Conservation (phyloP, 2,113 vertebrate species). For the Microcebus griseorufus region DNA sequence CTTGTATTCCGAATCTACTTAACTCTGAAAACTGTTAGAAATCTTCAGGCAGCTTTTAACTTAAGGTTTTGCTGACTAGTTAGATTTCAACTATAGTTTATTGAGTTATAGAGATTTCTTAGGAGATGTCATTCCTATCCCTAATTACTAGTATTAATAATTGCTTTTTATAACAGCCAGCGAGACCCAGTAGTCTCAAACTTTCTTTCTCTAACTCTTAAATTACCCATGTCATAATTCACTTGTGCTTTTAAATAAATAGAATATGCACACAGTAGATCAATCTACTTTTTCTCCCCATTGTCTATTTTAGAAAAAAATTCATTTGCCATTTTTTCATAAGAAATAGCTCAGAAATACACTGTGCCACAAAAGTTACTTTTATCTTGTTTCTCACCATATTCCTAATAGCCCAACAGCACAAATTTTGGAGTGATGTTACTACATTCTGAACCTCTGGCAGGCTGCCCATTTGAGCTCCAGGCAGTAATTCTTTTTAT, state of each 20-base stretch:
- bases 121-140: neutral
- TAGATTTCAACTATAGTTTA: neutral
- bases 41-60: neutral
- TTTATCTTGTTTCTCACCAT: slow-evolving; percentile 26
- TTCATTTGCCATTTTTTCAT: neutral
- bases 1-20: slow-evolving; percentile 33
- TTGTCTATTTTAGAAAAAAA: slow-evolving; percentile 27
- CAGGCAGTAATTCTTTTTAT: slow-evolving; percentile 47
- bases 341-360: slow-evolving; percentile 16
- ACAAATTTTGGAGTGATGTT: neutral
- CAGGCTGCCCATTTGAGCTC: neutral
- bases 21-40: slow-evolving; percentile 19
- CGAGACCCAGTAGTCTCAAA: neutral
- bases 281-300: neutral
- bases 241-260: neutral
- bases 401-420: slow-evolving; percentile 3
- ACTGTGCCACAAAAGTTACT: neutral
- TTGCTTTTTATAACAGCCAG: slow-evolving; percentile 19
- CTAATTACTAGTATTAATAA: slow-evolving; percentile 26
- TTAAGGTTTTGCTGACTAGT: slow-evolving; percentile 42
- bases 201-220: slow-evolving; percentile 28
- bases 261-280: neutral
- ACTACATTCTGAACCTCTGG: neutral
- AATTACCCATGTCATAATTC: neutral
- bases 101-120: neutral